Percentiles rank a stretch among this genome's conserved stretches.
Conservation (phyloP, 2,888 invertebrate genomes). For the Aphrophora alni region DNA sequence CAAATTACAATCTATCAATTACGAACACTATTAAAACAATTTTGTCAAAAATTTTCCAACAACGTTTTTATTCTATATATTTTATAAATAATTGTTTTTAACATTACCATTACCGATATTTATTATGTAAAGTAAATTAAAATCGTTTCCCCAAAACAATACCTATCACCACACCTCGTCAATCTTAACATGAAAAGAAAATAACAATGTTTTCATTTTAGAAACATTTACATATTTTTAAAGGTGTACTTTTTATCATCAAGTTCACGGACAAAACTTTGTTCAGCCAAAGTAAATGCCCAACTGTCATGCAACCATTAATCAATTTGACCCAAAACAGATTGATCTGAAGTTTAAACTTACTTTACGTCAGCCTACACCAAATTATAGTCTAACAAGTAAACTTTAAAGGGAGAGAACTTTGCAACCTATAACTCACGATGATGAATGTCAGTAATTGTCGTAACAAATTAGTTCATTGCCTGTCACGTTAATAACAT, state of each 20-base stretch:
- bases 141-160: not conserved
- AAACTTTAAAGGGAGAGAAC: not conserved
- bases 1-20: no score
- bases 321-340: not conserved
- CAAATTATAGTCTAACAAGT: not conserved
- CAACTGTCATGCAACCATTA: not conserved
- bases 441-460: not conserved
- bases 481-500: not conserved
- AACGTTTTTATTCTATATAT: no score
- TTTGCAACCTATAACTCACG: not conserved
- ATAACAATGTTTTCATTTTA: not conserved
- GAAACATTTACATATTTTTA: not conserved
- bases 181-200: not conserved
- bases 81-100: no score
- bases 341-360: not conserved
- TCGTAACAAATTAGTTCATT: not conserved
- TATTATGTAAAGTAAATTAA: not conserved
- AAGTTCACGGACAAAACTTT: not conserved
- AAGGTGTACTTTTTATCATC: not conserved
- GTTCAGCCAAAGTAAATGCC: not conserved
- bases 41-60: no score
- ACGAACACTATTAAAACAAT: no score
- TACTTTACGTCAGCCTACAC: not conserved
- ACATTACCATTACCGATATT: no score
- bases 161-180: not conserved